Conservation (phyloP, 2,113 vertebrate genomes). For the Hyperoodon ampullatus region DNA sequence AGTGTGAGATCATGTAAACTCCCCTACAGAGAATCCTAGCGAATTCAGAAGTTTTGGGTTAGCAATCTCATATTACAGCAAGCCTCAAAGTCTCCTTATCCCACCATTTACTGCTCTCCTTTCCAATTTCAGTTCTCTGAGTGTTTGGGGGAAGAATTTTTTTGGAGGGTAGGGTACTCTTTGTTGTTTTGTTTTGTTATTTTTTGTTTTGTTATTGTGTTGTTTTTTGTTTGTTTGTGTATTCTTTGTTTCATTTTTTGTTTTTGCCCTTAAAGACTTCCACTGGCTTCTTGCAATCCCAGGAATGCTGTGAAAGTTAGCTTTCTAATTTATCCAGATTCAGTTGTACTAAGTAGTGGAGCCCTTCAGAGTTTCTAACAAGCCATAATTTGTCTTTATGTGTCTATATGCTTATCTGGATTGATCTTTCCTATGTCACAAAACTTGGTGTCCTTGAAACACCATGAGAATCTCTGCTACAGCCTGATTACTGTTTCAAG, state of each 20-base stretch:
- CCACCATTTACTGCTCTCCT: constrained; percentile 1
- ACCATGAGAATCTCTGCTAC: not conserved
- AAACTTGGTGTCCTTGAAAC: constrained; percentile 47
- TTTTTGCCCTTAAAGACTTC: not conserved
- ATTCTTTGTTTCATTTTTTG: not conserved
- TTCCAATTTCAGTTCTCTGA: constrained; percentile 35
- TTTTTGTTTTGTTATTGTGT: not conserved
- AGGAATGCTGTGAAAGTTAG: not conserved
- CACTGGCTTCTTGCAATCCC: not conserved
- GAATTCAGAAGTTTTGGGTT: constrained; percentile 37
- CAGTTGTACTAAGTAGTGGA: not conserved
- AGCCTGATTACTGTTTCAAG: not conserved
- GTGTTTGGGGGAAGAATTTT: not conserved
- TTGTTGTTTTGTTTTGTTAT: not conserved
- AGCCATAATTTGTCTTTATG: not conserved
- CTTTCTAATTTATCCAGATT: not conserved
- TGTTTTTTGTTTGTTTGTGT: not conserved
- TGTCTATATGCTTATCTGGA: not conserved
- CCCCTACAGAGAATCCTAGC: not conserved
- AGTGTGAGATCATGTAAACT: not conserved
- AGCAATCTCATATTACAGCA: constrained; percentile 21
- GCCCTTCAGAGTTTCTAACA: not conserved
- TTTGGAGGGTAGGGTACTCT: not conserved
- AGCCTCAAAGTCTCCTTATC: constrained; percentile 20
- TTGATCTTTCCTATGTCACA: not conserved